Evolutionary conservation across 2,888 invertebrate genomes (phyloP), one percentile per base, ranked within the genome.

Genomic region (Trissolcus brochymenae): DNA sequence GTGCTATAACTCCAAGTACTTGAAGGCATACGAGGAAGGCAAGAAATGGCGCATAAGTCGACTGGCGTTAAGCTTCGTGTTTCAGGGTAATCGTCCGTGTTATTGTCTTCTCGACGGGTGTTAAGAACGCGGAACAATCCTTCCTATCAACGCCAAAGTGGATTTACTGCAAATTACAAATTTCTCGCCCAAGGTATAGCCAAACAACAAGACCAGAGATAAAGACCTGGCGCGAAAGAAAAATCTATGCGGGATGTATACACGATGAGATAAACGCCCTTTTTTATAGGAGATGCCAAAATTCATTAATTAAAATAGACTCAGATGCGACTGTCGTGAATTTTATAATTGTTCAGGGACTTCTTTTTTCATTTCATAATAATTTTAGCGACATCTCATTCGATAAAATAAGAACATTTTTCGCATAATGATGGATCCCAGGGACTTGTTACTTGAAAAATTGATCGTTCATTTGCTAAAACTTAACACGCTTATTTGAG

Each of bases 91-190:
- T 82, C 81, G 82, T 64, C 81, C 81, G 83, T 82, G 80, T 82
- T 83, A 84, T 83, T 84, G 83, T 82, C 82, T 82, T 80, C 80
- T 70, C 81, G 77, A 80, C 73, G 80, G 76, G 76, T 76, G 79
- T 76, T 79, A 80, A 82, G 81, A 82, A 81, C 80, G 80, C 81
- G 78, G 81, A 83, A 82, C 81, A 79, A 80, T 82, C 79, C 80
- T 79, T 78, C 75, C 81, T 72, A 79, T 81, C 79, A 81, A 80
- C 81, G 80, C 79, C 81, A 81, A 82, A 82, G 80, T 82, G 80
- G 79, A 82, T 81, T 83, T 81, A 82, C 80, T 82, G 81, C 81
- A 83, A 83, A 81, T 83, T 81, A 81, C 82, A 81, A 81, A 82
- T 82, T 80, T 79, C 72, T 78, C 77, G 72, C 68, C 75, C 65